These are phyloP conservation scores for Drosophila buzzatii DNA, from an alignment of 2,888 invertebrate genomes.

Conservation along the genomic window DNA sequence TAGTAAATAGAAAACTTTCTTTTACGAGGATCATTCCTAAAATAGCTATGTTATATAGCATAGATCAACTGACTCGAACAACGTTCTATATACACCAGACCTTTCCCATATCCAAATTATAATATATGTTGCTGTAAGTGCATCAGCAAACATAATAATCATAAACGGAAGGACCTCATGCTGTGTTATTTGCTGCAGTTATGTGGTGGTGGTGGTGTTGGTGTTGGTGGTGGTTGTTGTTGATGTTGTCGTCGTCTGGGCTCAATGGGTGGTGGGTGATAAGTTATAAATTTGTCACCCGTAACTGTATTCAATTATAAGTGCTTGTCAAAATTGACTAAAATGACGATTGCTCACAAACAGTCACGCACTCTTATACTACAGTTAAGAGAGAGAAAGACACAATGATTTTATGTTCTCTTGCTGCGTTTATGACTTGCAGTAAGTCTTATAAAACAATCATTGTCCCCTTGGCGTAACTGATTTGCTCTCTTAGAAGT, in stretches of 20 bases:
- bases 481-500: conserved; percentile 47
- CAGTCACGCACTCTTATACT: background rate
- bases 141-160: conserved; percentile 8
- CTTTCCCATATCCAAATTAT: background rate
- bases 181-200: conserved; percentile 28
- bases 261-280: conserved; percentile 50
- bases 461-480: conserved; percentile 16
- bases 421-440: conserved; percentile 46
- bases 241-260: background rate
- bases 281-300: conserved; percentile 62
- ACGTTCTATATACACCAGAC: background rate
- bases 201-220: conserved; percentile 15
- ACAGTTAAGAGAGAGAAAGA: background rate
- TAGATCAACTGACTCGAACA: background rate
- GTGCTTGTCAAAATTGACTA: conserved; percentile 45
- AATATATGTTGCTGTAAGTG: background rate
- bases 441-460: conserved; percentile 34
- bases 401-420: background rate
- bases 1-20: background rate
- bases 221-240: conserved; percentile 11
- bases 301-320: conserved; percentile 51
- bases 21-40: background rate
- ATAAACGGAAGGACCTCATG: conserved; percentile 49
- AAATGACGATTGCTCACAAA: conserved; percentile 14
- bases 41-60: background rate